Percentiles rank a stretch among this genome's conserved stretches.
Evolutionary conservation across 1,140 invertebrate species (phyloP).

Genomic region (Trichonephila inaurata): DNA sequence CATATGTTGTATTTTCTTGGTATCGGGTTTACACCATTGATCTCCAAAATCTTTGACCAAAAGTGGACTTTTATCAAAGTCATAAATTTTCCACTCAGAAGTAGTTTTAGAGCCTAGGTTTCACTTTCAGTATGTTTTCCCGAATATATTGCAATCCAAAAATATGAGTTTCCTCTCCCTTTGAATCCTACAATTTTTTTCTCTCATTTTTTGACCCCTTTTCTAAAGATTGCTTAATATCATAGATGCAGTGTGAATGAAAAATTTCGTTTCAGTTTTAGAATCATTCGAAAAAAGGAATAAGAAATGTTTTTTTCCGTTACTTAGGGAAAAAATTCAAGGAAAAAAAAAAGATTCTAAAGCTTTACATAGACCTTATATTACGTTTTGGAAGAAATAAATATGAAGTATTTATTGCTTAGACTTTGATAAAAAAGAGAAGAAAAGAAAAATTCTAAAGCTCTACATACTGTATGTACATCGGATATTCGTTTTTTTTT

Average conservation of each 20-base stretch:
- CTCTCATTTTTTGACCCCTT: background rate
- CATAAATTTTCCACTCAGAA: conserved; percentile 43
- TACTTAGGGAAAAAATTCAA: background rate
- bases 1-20: too few species aligned
- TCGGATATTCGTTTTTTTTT: background rate
- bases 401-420: background rate
- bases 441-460: background rate
- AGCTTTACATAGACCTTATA: too few species aligned
- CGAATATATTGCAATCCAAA: conserved; percentile 24
- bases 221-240: background rate
- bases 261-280: background rate
- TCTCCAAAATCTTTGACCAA: background rate
- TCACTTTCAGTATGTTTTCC: conserved; percentile 33
- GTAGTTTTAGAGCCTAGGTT: background rate
- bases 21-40: background rate
- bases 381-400: background rate
- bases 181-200: background rate
- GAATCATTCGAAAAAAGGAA: background rate
- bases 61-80: conserved; percentile 55
- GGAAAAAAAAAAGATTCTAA: too few species aligned
- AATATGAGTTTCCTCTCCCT: background rate
- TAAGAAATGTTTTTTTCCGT: background rate
- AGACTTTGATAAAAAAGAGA: background rate
- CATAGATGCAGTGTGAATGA: background rate
- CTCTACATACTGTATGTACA: background rate